Conservation (phyloP, 2,113 vertebrate genomes). For the Phoxinus phoxinus region DNA sequence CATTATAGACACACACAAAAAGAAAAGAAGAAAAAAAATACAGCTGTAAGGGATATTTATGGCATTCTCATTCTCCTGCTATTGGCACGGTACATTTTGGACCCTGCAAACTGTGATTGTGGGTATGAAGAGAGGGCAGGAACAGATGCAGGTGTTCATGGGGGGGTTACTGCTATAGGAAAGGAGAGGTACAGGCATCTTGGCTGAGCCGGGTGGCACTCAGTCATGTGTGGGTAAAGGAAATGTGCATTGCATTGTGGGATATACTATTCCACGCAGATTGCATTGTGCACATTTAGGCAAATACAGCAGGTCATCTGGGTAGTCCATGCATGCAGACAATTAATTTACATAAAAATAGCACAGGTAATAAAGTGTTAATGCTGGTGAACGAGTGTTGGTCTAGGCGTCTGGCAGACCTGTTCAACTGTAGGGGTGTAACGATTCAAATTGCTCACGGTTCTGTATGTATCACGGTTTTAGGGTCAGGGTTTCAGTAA, state of each 20-base stretch:
- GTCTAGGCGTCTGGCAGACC: neutral
- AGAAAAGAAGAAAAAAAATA: no score
- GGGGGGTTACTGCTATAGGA: slow-evolving; percentile 36
- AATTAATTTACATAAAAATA: neutral
- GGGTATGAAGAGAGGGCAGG: slow-evolving; percentile 59
- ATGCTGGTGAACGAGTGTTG: neutral
- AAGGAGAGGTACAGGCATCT: slow-evolving; percentile 43
- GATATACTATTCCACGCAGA: neutral
- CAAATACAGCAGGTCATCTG: neutral
- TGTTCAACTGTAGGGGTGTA: neutral
- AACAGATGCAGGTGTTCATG: slow-evolving; percentile 62
- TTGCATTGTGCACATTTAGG: neutral
- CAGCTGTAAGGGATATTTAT: neutral
- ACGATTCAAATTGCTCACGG: no score
- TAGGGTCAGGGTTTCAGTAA: no score
- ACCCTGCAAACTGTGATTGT: slow-evolving; percentile 47
- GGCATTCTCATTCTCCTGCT: neutral
- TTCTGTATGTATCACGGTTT: no score
- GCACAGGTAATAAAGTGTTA: neutral
- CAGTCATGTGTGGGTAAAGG: slow-evolving; percentile 26
- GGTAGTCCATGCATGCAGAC: neutral
- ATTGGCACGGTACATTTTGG: neutral
- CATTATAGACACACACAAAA: no score
- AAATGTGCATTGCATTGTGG: slow-evolving; percentile 7
- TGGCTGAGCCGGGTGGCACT: slow-evolving; percentile 69